These are phyloP conservation scores for Eupithecia abbreviata DNA, from an alignment of 2,888 invertebrate species.

Conservation along the genomic window DNA sequence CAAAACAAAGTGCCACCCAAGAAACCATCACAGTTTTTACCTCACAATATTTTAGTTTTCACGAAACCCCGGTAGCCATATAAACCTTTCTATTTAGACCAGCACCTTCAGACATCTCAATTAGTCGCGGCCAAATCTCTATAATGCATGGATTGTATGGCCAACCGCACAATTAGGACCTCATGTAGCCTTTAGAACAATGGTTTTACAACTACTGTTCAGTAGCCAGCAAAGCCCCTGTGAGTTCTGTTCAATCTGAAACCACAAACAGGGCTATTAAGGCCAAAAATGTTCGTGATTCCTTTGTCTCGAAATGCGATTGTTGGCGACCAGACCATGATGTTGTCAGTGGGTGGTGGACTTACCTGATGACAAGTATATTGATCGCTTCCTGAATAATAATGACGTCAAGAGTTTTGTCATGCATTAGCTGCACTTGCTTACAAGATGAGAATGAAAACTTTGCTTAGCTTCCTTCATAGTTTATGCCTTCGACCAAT, in stretches of 20 bases:
- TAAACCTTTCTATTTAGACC: constrained; percentile 37
- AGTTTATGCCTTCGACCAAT: not conserved
- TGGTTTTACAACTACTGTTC: constrained; percentile 66
- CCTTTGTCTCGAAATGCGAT: constrained; percentile 60
- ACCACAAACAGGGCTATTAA: constrained; percentile 77
- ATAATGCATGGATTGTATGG: constrained; percentile 65
- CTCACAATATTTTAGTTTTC: constrained; percentile 27
- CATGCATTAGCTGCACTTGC: constrained; percentile 12
- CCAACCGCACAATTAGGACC: constrained; percentile 70
- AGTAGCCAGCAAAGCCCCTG: constrained; percentile 66
- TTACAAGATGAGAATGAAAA: not conserved
- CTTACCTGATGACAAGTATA: constrained; percentile 75
- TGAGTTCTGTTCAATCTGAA: constrained; percentile 68
- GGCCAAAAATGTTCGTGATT: constrained; percentile 54
- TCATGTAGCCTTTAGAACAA: constrained; percentile 75
- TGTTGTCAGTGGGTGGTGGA: constrained; percentile 76
- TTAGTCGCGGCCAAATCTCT: constrained; percentile 60
- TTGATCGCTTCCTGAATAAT: constrained; percentile 68
- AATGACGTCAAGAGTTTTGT: constrained; percentile 32
- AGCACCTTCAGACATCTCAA: constrained; percentile 50
- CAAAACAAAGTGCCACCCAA: constrained; percentile 21
- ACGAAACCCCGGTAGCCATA: constrained; percentile 30
- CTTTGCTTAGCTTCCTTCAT: not conserved
- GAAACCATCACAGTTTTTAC: constrained; percentile 12
- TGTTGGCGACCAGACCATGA: constrained; percentile 77